Conservation (phyloP, 1,140 invertebrate species). For the Goniozus legneri region DNA sequence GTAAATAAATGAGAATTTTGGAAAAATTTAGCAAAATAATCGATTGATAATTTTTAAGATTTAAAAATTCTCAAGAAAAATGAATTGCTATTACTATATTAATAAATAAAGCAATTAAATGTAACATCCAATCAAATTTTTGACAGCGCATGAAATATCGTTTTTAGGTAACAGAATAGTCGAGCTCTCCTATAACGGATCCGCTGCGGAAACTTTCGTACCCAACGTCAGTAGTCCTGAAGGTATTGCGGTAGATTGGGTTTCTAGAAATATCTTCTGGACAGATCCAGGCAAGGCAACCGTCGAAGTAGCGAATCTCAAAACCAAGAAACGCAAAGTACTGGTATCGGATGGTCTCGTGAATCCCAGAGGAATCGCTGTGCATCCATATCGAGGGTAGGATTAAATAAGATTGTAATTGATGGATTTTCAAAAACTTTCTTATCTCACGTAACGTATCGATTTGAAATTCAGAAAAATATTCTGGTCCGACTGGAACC, state of each 20-base stretch:
- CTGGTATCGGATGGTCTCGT: constrained; percentile 74
- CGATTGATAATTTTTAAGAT: too few relatives aligned
- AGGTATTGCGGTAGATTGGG: constrained; percentile 90
- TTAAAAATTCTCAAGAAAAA: too few relatives aligned
- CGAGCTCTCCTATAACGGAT: constrained; percentile 43
- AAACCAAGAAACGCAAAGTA: constrained; percentile 72
- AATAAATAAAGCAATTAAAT: too few relatives aligned
- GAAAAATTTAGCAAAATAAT: too few relatives aligned
- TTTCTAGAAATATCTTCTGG: constrained; percentile 91
- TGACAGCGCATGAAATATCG: constrained; percentile 20
- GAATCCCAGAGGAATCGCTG: constrained; percentile 93
- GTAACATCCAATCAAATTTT: too few relatives aligned
- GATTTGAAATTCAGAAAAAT: constrained; percentile 67
- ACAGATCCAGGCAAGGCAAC: constrained; percentile 88
- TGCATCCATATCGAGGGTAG: constrained; percentile 85
- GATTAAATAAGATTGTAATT: too few relatives aligned
- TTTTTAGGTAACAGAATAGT: constrained; percentile 41
- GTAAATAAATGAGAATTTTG: too few relatives aligned
- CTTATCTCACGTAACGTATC: too few relatives aligned
- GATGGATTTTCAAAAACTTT: too few relatives aligned
- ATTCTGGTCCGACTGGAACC: constrained; percentile 97
- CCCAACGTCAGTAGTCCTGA: constrained; percentile 82
- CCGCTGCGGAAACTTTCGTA: constrained; percentile 39
- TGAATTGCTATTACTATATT: too few relatives aligned
- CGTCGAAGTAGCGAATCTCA: constrained; percentile 86